Evolutionary conservation across 1,140 invertebrate genomes (phyloP).

Genomic region (Nylanderia fulva): DNA sequence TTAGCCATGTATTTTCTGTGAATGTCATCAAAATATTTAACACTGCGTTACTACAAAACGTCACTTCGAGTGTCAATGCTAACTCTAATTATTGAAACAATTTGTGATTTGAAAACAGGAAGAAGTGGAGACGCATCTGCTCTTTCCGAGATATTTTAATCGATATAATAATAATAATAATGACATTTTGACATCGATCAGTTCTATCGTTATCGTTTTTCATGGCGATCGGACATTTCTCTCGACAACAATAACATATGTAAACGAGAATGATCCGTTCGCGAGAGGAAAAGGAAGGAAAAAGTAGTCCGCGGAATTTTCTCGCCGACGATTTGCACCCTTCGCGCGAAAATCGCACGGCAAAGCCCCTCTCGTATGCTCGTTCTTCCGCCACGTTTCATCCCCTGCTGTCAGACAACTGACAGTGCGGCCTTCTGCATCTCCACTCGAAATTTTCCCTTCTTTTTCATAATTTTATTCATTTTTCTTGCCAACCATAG

Average conservation of each 20-base stretch:
- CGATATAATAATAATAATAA: not conserved
- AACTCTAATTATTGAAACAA: not conserved
- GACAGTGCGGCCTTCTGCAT: slow-evolving; percentile 49
- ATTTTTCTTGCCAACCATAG: slow-evolving; percentile 84
- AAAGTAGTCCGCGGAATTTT: slow-evolving; percentile 57
- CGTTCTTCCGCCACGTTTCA: slow-evolving; percentile 80
- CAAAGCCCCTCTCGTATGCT: slow-evolving; percentile 67
- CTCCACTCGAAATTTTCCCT: slow-evolving; percentile 65
- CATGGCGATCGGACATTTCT: not conserved
- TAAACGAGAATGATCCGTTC: not conserved
- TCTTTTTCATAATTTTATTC: slow-evolving; percentile 84
- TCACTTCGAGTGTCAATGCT: not conserved
- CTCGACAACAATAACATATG: not conserved
- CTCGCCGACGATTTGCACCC: slow-evolving; percentile 75
- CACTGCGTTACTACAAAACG: not conserved
- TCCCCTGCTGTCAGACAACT: slow-evolving; percentile 77
- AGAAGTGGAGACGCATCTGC: not conserved
- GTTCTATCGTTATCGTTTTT: slow-evolving; percentile 1
- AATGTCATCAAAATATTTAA: not conserved
- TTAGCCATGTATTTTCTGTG: not conserved
- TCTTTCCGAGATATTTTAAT: not conserved
- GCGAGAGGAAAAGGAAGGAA: not conserved
- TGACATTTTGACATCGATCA: not conserved
- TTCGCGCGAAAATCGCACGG: slow-evolving; percentile 74
- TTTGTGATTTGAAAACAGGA: not conserved